These are phyloP conservation scores for Bilobella aurantiaca DNA, from an alignment of 1,140 invertebrate genomes.

Conservation along the genomic window DNA sequence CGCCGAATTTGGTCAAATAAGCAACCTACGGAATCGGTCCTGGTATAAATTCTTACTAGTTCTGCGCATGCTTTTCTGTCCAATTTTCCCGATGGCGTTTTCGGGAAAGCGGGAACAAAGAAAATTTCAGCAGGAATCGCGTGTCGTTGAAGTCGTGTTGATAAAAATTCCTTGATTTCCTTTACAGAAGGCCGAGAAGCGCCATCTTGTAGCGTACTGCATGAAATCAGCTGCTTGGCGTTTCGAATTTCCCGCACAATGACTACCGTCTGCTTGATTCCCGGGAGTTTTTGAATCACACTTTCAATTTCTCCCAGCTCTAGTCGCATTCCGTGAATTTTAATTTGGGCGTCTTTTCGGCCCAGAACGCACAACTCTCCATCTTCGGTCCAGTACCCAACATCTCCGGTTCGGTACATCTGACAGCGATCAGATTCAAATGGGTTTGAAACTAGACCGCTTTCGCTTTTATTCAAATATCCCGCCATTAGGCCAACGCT, in stretches of 20 bases:
- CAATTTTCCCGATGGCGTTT: neutral
- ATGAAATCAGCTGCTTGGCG: neutral
- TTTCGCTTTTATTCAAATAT: neutral
- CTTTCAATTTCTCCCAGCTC: conserved; percentile 4
- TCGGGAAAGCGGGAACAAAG: neutral
- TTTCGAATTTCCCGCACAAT: neutral
- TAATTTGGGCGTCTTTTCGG: conserved; percentile 1
- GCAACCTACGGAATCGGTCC: too few species aligned
- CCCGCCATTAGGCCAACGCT: neutral
- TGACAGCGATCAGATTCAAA: neutral
- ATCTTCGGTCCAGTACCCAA: neutral
- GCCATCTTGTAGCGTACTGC: neutral
- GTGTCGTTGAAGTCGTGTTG: neutral
- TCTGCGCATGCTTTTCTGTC: neutral
- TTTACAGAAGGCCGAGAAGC: neutral
- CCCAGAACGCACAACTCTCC: neutral
- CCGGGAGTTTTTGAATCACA: neutral
- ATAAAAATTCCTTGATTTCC: neutral
- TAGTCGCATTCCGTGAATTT: neutral
- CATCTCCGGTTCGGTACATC: neutral
- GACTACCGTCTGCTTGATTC: neutral
- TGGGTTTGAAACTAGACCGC: neutral
- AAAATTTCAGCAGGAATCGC: neutral
- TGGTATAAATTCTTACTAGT: too few species aligned
- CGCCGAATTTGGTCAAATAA: neutral